These are phyloP conservation scores for Falco columbarius DNA, from an alignment of 2,797 vertebrate genomes.

Conservation along the genomic window DNA sequence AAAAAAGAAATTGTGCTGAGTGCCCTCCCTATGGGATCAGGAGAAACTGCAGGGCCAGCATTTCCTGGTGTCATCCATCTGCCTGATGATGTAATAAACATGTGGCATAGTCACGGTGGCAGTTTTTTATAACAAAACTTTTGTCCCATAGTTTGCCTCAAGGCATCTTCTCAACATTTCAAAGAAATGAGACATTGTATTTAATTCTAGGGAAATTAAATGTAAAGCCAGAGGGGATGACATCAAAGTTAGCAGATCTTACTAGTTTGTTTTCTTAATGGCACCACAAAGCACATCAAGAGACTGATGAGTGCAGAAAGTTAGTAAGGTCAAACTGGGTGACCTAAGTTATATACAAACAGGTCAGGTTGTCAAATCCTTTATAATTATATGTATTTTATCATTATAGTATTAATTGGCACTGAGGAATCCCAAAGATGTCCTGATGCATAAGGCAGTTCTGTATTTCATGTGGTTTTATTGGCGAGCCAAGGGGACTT, in stretches of 20 bases:
- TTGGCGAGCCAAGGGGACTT: neutral
- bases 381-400: neutral
- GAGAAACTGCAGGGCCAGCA: neutral
- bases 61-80: neutral
- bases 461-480: neutral
- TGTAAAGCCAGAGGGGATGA: neutral
- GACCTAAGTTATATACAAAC: neutral
- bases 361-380: neutral
- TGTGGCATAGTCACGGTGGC: neutral
- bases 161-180: neutral
- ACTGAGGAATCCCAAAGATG: neutral
- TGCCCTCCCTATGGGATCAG: rapidly evolving
- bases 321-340: neutral
- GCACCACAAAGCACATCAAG: neutral
- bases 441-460: rapidly evolving
- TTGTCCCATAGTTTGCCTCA: neutral
- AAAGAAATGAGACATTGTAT: neutral
- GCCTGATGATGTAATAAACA: neutral
- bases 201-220: neutral
- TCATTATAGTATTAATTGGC: neutral
- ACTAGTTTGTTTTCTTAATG: neutral
- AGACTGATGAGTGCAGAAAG: neutral
- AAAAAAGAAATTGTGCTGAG: neutral
- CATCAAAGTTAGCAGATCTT: neutral
- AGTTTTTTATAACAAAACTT: neutral